Percentiles rank a stretch among this genome's conserved stretches.
These are phyloP conservation scores for Sylvilagus floridanus DNA, from an alignment of 2,797 vertebrate genomes.

Conservation along the genomic window DNA sequence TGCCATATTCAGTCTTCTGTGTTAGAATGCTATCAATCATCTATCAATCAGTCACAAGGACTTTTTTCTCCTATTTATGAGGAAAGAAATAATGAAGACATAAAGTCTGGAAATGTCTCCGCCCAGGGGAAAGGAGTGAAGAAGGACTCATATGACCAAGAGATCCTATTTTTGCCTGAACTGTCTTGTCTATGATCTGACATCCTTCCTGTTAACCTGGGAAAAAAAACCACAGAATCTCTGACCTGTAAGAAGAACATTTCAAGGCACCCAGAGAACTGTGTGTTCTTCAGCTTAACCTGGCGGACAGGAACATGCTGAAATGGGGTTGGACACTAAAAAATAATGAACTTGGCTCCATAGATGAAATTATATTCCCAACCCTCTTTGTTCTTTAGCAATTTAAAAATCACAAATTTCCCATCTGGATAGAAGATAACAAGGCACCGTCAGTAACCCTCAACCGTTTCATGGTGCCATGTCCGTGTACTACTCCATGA, in stretches of 20 bases:
- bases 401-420: neutral
- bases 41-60: neutral
- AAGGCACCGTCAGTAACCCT: neutral
- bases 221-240: neutral
- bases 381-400: neutral
- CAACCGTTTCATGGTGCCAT: neutral
- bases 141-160: neutral
- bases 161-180: neutral
- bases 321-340: neutral
- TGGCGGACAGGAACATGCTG: neutral
- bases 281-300: neutral
- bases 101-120: neutral
- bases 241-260: too few species aligned
- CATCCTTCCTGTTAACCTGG: neutral
- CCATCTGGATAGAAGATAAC: neutral
- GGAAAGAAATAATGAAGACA: neutral
- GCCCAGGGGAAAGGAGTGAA: neutral
- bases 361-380: neutral
- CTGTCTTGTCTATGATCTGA: neutral
- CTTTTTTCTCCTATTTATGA: neutral
- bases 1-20: neutral
- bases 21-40: neutral
- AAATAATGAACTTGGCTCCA: neutral
- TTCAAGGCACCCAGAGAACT: too few species aligned
- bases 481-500: neutral